phyloP scores from a whole-genome alignment of 2,113 vertebrate species.

The Dromiciops gliroides region DNA sequence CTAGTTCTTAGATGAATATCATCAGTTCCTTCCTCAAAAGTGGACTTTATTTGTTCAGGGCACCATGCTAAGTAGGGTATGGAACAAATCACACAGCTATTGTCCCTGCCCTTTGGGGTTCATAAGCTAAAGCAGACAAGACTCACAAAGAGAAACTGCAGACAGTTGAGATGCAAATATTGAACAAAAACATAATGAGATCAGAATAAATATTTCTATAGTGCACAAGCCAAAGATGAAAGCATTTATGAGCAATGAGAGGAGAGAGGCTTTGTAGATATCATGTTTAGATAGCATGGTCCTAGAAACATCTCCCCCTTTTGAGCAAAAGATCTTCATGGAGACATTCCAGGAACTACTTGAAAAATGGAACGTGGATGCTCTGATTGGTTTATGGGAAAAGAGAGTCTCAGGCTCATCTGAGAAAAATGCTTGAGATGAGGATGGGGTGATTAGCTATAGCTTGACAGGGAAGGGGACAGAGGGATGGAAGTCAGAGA shows the following conservation, averaged over 20 bases:
- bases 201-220: background rate
- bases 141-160: background rate
- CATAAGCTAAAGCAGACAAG: background rate
- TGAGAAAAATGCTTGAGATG: background rate
- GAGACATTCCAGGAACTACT: background rate
- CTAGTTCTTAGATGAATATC: background rate
- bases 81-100: background rate
- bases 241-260: background rate
- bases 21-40: background rate
- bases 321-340: background rate
- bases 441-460: background rate
- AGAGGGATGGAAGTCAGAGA: background rate
- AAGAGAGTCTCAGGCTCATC: background rate
- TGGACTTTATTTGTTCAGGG: background rate
- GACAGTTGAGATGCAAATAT: background rate
- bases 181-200: background rate
- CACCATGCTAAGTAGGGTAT: background rate
- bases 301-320: slow-evolving; percentile 1
- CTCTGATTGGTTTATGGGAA: background rate
- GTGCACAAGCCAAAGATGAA: background rate
- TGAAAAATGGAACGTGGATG: background rate
- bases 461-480: background rate
- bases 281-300: background rate
- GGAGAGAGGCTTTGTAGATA: background rate
- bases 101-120: background rate